Evolutionary conservation across 2,888 invertebrate species (phyloP).

Genomic region (Hyalella azteca): DNA sequence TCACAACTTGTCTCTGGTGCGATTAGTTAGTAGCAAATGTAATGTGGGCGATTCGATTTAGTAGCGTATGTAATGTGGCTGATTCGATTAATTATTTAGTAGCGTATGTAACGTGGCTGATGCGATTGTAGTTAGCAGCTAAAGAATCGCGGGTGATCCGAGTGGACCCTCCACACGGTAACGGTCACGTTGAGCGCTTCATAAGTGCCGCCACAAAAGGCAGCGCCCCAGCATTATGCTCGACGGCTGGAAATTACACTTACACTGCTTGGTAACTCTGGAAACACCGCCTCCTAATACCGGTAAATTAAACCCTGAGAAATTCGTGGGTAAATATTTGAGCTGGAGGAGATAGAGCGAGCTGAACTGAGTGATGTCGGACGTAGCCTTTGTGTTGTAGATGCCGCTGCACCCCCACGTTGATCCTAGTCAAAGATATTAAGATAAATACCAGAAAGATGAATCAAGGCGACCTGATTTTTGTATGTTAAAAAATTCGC

Average conservation of each 20-base stretch:
- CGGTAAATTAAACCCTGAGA: constrained; percentile 10
- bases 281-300: too few species aligned
- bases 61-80: too few species aligned
- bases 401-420: neutral
- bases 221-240: neutral
- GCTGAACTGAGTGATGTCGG: neutral
- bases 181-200: neutral
- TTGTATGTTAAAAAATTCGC: too few species aligned
- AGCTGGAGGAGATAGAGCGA: constrained; percentile 10
- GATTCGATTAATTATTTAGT: too few species aligned
- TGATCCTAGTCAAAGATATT: too few species aligned
- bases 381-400: neutral
- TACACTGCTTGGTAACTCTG: neutral
- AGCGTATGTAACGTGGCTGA: too few species aligned
- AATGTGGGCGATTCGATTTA: too few species aligned
- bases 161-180: neutral
- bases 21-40: too few species aligned
- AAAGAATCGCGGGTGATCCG: neutral
- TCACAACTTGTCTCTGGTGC: too few species aligned
- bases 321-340: constrained; percentile 29
- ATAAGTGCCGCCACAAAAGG: neutral
- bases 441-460: too few species aligned
- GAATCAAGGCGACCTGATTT: too few species aligned
- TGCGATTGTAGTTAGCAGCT: too few species aligned
- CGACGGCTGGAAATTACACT: neutral